Percentiles rank a stretch among this genome's conserved stretches.
Conservation (phyloP, 2,888 invertebrate genomes). For the Melinaea marsaeus region DNA sequence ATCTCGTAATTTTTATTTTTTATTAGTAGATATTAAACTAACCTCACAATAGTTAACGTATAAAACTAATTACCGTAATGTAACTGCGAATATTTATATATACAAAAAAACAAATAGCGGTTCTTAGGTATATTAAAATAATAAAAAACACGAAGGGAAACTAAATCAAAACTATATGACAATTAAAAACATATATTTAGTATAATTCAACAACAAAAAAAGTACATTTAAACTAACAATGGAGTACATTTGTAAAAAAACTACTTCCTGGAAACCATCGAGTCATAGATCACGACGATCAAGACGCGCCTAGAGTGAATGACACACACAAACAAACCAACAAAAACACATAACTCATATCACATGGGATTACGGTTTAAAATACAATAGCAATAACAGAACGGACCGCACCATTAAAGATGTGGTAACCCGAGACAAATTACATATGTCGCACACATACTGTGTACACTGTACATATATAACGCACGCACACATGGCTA, state of each 20-base stretch:
- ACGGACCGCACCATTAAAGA: constrained; percentile 23
- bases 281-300: constrained; percentile 55
- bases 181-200: constrained; percentile 22
- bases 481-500: constrained; percentile 40
- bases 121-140: too few species aligned
- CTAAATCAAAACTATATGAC: background rate
- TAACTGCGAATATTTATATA: too few species aligned
- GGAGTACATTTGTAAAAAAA: constrained; percentile 34
- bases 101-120: too few species aligned
- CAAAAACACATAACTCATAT: constrained; percentile 22
- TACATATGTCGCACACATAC: constrained; percentile 37
- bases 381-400: constrained; percentile 27
- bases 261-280: constrained; percentile 50
- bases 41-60: too few species aligned
- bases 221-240: constrained; percentile 21
- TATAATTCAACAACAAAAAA: constrained; percentile 17
- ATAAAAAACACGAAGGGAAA: too few species aligned
- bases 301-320: constrained; percentile 8
- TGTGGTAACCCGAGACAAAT: constrained; percentile 45
- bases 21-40: too few species aligned
- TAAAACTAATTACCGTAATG: too few species aligned
- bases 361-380: constrained; percentile 37
- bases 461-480: constrained; percentile 25
- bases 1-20: too few species aligned
- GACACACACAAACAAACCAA: constrained; percentile 27